Evolutionary conservation across 1,140 invertebrate genomes (phyloP), one percentile per base, ranked within the genome.

Genomic region (Drosophila kohkoa): DNA sequence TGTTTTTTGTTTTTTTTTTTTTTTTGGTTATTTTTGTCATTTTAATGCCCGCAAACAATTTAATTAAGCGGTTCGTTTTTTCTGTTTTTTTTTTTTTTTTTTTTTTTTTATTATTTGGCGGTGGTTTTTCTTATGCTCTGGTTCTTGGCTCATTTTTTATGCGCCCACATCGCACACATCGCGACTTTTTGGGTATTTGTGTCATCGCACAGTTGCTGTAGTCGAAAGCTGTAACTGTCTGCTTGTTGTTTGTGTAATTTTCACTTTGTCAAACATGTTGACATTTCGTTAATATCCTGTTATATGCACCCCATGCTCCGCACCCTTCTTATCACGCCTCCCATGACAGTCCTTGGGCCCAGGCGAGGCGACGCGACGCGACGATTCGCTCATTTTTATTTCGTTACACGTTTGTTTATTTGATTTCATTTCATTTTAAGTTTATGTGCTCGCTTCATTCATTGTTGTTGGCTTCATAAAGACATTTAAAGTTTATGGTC

Each of bases 31-130:
- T 81, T 79, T 82, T 77, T 83, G 83, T 69, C 77, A 81, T 88
- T 88, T 88, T 88, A 88, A 88, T 88, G 82, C 83, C 85, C 85
- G 69, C 85, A 88, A 88, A 88, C 85, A 88, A 88, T 88, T 88
- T 88, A 88, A 88, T 88, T 88, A 88, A 88, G 85, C 85, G 85
- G 85, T 88, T 77, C 71, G 57, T 69, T 78, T 81, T 76, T 88
- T 74, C 48, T 7, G 35, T 60, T 35, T 63, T 30, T 43, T 25
- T 20, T 20, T 20, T 20, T 0, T 20, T 20, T 2, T 60, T 35
- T 63, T 30, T 43, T 25, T 15, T 16, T 1, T 16, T 16, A 16
- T 25, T 25, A 25, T 25, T 13, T 51, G 15, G 8, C 16, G 41
- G 32, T 71, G 20, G 20, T 58, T 65, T 35, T 70, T 32, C 55